These are phyloP conservation scores for Diloba caeruleocephala DNA, from an alignment of 2,888 invertebrate genomes.

Conservation along the genomic window DNA sequence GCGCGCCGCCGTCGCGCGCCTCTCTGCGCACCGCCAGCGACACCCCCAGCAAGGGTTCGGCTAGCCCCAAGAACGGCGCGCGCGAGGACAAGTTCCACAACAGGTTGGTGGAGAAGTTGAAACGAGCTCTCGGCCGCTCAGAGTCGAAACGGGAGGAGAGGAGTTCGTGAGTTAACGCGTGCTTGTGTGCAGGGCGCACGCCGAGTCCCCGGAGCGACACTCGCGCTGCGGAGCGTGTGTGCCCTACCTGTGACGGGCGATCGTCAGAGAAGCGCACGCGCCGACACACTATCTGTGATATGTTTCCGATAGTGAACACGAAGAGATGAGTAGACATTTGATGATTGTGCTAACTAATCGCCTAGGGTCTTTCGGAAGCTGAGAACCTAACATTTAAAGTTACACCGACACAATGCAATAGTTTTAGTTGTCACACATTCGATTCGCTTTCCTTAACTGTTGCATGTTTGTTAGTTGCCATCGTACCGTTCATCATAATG, in stretches of 20 bases:
- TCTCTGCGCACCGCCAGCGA: slow-evolving; percentile 90
- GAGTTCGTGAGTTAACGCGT: slow-evolving; percentile 88
- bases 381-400: slow-evolving; percentile 61
- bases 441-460: slow-evolving; percentile 70
- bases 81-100: slow-evolving; percentile 93
- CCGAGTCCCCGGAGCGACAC: slow-evolving; percentile 80
- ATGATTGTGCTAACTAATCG: slow-evolving; percentile 76
- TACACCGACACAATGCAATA: slow-evolving; percentile 65
- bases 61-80: slow-evolving; percentile 90
- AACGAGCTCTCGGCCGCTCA: slow-evolving; percentile 91
- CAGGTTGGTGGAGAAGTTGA: slow-evolving; percentile 94
- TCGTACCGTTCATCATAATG: slow-evolving; percentile 51
- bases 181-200: slow-evolving; percentile 87
- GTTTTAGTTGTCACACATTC: slow-evolving; percentile 62
- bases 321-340: slow-evolving; percentile 77
- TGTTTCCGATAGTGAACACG: slow-evolving; percentile 73
- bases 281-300: slow-evolving; percentile 82
- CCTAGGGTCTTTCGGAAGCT: slow-evolving; percentile 61
- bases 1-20: slow-evolving; percentile 88
- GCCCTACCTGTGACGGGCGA: slow-evolving; percentile 82
- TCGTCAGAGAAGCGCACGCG: slow-evolving; percentile 54
- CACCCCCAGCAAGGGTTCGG: slow-evolving; percentile 91
- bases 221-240: slow-evolving; percentile 83
- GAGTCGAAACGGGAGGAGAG: slow-evolving; percentile 84
- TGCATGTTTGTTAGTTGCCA: slow-evolving; percentile 72